Base-by-base conservation (phyloP, 2,113 vertebrate species). In the Benitochromis conjunctus region DNA sequence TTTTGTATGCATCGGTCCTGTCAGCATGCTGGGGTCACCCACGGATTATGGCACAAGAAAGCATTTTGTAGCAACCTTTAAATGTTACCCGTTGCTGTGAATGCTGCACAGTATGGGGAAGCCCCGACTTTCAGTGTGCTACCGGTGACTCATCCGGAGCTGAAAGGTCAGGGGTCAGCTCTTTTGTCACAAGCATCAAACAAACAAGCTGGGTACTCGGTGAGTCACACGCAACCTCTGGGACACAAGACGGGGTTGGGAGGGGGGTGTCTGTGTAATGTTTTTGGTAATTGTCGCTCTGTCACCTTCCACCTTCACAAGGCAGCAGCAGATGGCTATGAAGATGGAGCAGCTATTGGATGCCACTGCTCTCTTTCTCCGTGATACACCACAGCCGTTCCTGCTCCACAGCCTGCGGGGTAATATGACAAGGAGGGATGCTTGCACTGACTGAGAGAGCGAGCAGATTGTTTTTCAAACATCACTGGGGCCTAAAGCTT, bases 161-260 rank as follows among this genome's bases (percentile, higher is more conserved):
- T 81, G 26, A 95, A 95, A 95, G 93, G 92, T 94, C 92, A 93
- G 76, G 88, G 94, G 94, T 95, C 94, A 92, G 84, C 36, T 82
- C 89, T 91, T 95, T 95, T 95, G 92, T 94, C 90, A 86, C 82
- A 48, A 80, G 88, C 93, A 91, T 95, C 93, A 94, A 94, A 94
- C 92, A 94, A 91, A 91, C 88, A 90, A 86, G 54, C 91, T 53
- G 14, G 83, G 55, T 90, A 84, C 83, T 85, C 66, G 13, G 80
- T 93, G 94, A 94, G 83, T 95, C 93, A 94, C 90, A 62, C 88
- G 56, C 88, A 58, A 91, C 92, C 88, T 85, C 46, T 3, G 88
- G 92, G 89, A 71, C 13, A n/a, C 11, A 19, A 34, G 0, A 41
- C 5, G 57, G 79, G 81, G 79, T 53, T 53, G 66, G 34, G 38